Conservation (phyloP, 2,113 vertebrate species). For the Manacus vitellinus region DNA sequence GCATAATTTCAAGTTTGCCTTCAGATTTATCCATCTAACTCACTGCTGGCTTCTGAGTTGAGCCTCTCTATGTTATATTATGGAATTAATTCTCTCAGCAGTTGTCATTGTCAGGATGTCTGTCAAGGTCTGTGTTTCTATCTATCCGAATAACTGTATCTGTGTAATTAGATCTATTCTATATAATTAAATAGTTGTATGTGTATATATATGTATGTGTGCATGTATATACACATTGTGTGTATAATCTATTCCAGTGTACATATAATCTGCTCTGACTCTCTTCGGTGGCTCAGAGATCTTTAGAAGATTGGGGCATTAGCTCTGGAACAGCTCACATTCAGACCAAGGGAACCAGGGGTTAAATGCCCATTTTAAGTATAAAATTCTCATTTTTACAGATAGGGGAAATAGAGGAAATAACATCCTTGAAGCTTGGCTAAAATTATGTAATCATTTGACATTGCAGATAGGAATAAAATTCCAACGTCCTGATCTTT, state of each 20-base stretch:
- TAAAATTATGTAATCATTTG: not conserved
- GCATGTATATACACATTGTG: too few species aligned
- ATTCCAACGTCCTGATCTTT: constrained; percentile 14
- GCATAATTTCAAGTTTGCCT: not conserved
- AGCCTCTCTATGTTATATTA: not conserved
- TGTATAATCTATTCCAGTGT: not conserved
- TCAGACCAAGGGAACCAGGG: not conserved
- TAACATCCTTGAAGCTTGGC: not conserved
- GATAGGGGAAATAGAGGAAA: constrained; percentile 11
- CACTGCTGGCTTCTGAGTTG: not conserved
- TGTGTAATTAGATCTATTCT: not conserved
- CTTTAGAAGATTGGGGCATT: not conserved
- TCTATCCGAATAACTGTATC: not conserved
- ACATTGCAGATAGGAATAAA: not conserved
- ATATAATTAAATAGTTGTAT: not conserved
- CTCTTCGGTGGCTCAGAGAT: not conserved
- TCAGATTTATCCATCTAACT: not conserved
- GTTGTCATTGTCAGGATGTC: not conserved
- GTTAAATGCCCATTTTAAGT: constrained; percentile 1
- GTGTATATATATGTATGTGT: rapidly evolving
- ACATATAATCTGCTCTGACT: not conserved
- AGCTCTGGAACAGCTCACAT: rapidly evolving
- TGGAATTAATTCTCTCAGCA: not conserved
- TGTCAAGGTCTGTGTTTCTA: not conserved
- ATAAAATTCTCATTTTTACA: not conserved